Evolutionary conservation across 2,113 vertebrate species (phyloP), one percentile per base, ranked within the genome.

Genomic region (Diadophis punctatus): DNA sequence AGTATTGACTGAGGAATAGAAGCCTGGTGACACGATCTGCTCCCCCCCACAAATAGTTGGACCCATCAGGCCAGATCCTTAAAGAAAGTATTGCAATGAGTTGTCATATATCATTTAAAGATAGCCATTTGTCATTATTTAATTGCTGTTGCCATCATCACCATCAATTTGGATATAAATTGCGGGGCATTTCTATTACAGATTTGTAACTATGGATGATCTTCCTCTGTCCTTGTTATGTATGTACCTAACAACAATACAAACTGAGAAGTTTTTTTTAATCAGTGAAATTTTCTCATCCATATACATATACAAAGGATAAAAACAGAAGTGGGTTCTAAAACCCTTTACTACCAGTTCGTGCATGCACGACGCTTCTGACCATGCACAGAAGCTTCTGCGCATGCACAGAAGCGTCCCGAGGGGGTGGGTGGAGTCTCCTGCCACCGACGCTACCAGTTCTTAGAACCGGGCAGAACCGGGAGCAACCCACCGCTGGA

Each of bases 1-100:
- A 7, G 46, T 94, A 96, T 46, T 51, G 1, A 0, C 12, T 94
- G 63, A 95, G 60, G 80, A 94, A 55, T 89, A 94, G 93, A 94
- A 95, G 53, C 89, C 93, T 85, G 93, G 49, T 93, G 93, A 94
- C 89, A 90, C 20, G 52, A 4, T 0, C 0, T 86, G 48, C 94
- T 93, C 25, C 89, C 25, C 91, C 25, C 52, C 30, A 52, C 46
- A 90, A 86, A 90, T 63, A 49, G 7, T 18, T 11, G n/a, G 87
- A 25, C 43, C 23, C 23, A 60, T 52, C 63, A 89, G 56, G 48
- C 18, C 51, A 56, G 51, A 20, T 55, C 74, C 11, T 18, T 18
- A 23, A 22, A 58, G 8, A 23, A 22, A 58, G 8, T 51, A 27
- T 22, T 43, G 30, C 20, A 85, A 22, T 68, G 63, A 52, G 63